These are phyloP conservation scores for Petrosia ficiformis DNA, from an alignment of 37 sponge, comb jelly and placozoan genomes.

Conservation along the genomic window DNA sequence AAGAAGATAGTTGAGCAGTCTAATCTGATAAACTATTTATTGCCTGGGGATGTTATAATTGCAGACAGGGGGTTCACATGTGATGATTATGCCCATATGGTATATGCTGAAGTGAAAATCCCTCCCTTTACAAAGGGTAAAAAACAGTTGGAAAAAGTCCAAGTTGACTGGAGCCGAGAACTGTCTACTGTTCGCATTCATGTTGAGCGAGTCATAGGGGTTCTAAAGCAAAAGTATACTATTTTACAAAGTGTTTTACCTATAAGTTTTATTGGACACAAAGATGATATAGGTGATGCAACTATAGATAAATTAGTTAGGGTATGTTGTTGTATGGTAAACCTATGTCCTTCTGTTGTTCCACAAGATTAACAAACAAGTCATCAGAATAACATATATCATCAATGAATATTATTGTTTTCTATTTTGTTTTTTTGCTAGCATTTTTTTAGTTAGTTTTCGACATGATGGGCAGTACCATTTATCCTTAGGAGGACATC, in stretches of 20 bases:
- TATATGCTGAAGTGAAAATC: slow-evolving; percentile 35
- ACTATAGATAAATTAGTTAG: slow-evolving; percentile 18
- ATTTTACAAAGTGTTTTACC: slow-evolving; percentile 42
- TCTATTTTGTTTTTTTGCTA: too few relatives aligned
- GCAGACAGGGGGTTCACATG: slow-evolving; percentile 60
- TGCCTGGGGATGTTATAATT: slow-evolving; percentile 48
- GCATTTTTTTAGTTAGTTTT: too few relatives aligned
- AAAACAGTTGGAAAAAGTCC: slow-evolving; percentile 38
- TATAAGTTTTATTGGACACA: slow-evolving; percentile 10
- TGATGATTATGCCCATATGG: slow-evolving; percentile 21
- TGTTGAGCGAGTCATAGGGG: slow-evolving; percentile 53
- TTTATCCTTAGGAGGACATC: too few relatives aligned
- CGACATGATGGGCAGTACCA: too few relatives aligned
- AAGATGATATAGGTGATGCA: neutral
- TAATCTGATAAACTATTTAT: slow-evolving; percentile 9
- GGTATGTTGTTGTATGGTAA: slow-evolving; percentile 16
- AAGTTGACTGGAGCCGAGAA: slow-evolving; percentile 41
- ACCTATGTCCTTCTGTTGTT: too few relatives aligned
- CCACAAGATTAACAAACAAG: too few relatives aligned
- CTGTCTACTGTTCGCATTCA: slow-evolving; percentile 43
- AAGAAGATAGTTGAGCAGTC: slow-evolving; percentile 36
- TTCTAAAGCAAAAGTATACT: slow-evolving; percentile 54
- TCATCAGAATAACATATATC: too few relatives aligned
- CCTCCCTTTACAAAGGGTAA: slow-evolving; percentile 54
- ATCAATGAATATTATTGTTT: too few relatives aligned